Conservation (phyloP, 2,888 invertebrate genomes). For the Micoletzkya japonica region DNA sequence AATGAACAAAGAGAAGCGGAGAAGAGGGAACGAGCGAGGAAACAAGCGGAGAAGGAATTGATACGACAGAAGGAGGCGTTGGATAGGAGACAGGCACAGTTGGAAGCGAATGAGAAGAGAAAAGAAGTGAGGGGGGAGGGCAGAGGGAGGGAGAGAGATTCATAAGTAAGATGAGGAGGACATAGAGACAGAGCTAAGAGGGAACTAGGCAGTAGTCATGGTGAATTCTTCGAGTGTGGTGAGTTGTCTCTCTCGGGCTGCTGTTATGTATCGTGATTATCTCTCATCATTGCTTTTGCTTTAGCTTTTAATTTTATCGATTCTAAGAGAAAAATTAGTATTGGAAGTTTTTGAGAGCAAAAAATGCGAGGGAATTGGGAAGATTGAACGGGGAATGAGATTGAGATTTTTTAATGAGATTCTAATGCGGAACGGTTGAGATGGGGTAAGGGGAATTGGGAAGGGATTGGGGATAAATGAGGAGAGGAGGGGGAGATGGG, state of each 20-base stretch:
- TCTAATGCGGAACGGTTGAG: no score
- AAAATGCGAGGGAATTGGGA: background rate
- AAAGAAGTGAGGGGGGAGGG: conserved; percentile 18
- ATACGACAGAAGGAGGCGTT: conserved; percentile 48
- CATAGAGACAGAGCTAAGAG: no score
- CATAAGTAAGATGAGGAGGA: background rate
- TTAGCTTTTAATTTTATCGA: no score
- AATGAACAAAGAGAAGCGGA: conserved; percentile 27
- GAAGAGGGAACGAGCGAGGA: conserved; percentile 27
- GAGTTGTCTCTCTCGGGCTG: no score
- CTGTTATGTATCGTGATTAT: no score
- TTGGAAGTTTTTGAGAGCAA: no score
- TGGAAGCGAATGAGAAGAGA: conserved; percentile 39
- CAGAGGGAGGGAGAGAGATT: background rate
- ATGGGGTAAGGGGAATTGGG: background rate
- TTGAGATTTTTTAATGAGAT: background rate
- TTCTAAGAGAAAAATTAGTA: no score
- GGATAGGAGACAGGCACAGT: conserved; percentile 42
- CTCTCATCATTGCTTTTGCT: no score
- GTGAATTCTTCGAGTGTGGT: no score
- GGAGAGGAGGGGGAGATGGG: background rate
- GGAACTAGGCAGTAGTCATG: background rate
- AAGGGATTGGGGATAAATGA: background rate
- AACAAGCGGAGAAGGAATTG: conserved; percentile 35
- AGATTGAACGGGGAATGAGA: background rate